Evolutionary conservation across 1,140 invertebrate genomes (phyloP).

Genomic region (Meloidogyne hapla): DNA sequence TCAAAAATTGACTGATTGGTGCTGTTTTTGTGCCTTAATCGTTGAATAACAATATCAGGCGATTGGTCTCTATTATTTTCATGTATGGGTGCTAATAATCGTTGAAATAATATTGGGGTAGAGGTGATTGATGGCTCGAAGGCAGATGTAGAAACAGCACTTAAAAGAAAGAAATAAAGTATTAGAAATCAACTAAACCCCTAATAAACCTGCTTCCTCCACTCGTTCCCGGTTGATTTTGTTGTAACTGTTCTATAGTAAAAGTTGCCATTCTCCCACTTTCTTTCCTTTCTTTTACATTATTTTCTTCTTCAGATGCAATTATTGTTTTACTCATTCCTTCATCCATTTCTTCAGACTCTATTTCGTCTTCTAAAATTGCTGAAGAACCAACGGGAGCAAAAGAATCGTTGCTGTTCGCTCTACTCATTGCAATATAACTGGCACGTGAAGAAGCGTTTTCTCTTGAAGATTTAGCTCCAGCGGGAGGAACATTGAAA

Average conservation of each 20-base stretch:
- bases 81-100: slow-evolving; percentile 34
- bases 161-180: neutral
- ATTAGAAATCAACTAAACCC: too few species aligned
- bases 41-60: slow-evolving; percentile 10
- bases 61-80: slow-evolving; percentile 28
- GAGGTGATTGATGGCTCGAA: slow-evolving; percentile 19
- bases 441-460: slow-evolving; percentile 30
- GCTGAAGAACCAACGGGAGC: slow-evolving; percentile 23
- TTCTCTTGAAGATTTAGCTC: slow-evolving; percentile 2
- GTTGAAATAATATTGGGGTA: slow-evolving; percentile 24
- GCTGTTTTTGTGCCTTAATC: neutral
- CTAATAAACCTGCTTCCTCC: neutral
- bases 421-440: slow-evolving; percentile 30
- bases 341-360: slow-evolving; percentile 30
- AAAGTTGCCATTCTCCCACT: neutral
- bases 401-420: slow-evolving; percentile 44
- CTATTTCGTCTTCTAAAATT: slow-evolving; percentile 36
- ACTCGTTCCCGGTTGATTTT: neutral
- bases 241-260: neutral
- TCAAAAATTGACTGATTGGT: neutral
- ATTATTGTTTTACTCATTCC: neutral
- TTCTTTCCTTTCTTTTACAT: neutral
- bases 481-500: slow-evolving; percentile 22
- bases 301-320: neutral
- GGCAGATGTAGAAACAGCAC: neutral